Percentiles rank a stretch among this genome's conserved stretches.
Conservation (phyloP, 2,797 vertebrate genomes). For the Enteromius thamalakanensis region DNA sequence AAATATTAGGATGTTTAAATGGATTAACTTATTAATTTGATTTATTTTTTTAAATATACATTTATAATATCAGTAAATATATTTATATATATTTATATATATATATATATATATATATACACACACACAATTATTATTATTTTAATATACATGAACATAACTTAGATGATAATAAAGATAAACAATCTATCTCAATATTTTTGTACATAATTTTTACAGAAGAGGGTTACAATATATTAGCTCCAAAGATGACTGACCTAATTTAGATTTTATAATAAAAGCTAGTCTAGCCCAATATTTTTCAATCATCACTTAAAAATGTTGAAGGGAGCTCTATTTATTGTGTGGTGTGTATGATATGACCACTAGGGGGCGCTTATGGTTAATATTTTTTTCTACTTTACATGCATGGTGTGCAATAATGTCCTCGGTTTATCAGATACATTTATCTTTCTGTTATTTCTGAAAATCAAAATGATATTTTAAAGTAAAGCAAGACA, state of each 20-base stretch:
- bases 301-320: background rate
- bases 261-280: background rate
- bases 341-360: background rate
- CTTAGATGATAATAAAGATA: background rate
- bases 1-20: slow-evolving; percentile 3
- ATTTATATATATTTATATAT: no score
- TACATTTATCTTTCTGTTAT: background rate
- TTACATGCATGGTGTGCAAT: background rate
- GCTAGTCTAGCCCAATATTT: background rate
- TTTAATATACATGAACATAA: background rate
- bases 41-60: background rate
- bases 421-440: background rate
- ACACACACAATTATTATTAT: no score
- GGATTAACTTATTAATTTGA: background rate
- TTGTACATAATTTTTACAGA: background rate
- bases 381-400: background rate
- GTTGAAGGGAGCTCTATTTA: background rate
- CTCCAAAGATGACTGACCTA: background rate
- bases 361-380: slow-evolving; percentile 35
- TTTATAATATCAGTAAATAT: no score
- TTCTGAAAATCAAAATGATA: background rate
- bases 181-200: background rate
- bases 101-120: no score
- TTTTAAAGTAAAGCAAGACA: background rate
- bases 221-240: background rate